Evolutionary conservation across 2,888 invertebrate species (phyloP), one percentile per base, ranked within the genome.

Genomic region (Agapetus fuscipes): DNA sequence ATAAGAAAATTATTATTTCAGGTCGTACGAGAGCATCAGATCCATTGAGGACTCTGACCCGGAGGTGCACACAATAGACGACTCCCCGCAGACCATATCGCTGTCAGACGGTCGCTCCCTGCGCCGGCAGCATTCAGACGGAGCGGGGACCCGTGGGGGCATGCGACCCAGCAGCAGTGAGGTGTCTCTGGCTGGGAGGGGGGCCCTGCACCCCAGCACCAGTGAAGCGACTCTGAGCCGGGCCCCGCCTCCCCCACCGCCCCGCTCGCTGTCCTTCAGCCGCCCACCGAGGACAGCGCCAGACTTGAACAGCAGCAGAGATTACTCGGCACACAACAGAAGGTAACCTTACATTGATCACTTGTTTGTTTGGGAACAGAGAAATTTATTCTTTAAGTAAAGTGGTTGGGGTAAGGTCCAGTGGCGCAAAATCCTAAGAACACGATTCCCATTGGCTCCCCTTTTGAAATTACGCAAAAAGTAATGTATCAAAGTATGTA

Each of bases 231-330:
- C 65, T 9, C 51, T 70, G 40, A 64, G 62, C 3, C 35, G 37
- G 14, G 17, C 34, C 25, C n/a, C n/a, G n/a, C 29, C 44, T 9
- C 39, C 41, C 6, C 66, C 67, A 2, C 60, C 62, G 1, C 66
- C 67, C 2, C 54, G 70, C 41, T 69, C 70, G 7, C 51, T 66
- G 14, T 70, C 70, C 1, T 69, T 70, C 45, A 65, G 64, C 2
- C 59, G 66, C 52, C 52, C 62, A 9, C 29, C 36, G 20, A 34
- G 43, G 35, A 42, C 43, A 20, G 26, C 30, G 26, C 13, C 30
- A 30, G 36, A 37, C 27, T 15, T 37, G 39, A 40, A 41, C 43
- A 27, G 37, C 46, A 15, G 32, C 51, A 34, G 39, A 11, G 39
- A 39, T 17, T 39, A 35, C 36, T 31, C 43, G 9, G 49, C 60